Evolutionary conservation across 2,797 vertebrate species (phyloP).

Genomic region (Pyrocephalus nanus): DNA sequence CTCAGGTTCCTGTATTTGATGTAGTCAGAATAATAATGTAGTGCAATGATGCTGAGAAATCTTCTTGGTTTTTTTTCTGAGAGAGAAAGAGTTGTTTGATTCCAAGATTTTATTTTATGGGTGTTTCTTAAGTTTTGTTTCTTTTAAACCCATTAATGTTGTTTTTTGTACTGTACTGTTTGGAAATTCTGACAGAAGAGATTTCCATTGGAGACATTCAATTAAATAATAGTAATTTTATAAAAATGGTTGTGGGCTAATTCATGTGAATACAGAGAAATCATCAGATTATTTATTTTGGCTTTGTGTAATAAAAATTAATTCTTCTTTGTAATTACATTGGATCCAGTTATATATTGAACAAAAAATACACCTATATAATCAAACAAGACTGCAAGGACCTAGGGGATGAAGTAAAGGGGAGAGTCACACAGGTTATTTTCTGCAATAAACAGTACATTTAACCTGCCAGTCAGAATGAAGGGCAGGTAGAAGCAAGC

Average conservation of each 20-base stretch:
- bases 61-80: neutral
- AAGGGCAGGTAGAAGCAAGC: neutral
- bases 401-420: neutral
- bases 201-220: neutral
- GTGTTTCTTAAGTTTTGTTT: neutral
- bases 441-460: neutral
- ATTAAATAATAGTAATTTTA: neutral
- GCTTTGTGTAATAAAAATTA: neutral
- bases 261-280: neutral
- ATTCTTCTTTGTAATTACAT: neutral
- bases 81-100: neutral
- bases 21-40: neutral
- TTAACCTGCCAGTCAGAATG: neutral
- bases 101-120: neutral
- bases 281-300: neutral
- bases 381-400: neutral
- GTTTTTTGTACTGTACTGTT: neutral
- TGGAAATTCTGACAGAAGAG: neutral
- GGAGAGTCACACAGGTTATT: neutral
- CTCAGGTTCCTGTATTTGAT: neutral
- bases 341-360: neutral
- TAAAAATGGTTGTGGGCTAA: rapidly evolving
- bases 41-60: neutral
- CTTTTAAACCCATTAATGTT: neutral
- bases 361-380: neutral